Base-by-base conservation (phyloP, 2,797 vertebrate species). In the Anabas testudineus region DNA sequence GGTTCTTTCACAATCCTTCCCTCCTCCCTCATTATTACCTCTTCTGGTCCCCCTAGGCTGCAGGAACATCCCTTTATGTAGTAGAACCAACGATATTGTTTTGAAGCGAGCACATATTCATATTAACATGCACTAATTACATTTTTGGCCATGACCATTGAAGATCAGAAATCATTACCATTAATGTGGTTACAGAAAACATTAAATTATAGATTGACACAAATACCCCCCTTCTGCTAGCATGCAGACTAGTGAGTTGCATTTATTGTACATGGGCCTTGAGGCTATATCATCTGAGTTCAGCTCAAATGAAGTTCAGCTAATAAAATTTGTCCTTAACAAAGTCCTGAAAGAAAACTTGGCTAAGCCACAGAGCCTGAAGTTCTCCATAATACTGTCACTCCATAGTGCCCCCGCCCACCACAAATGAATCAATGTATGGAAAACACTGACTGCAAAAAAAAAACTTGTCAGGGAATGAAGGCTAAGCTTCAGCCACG, bases 21-120 rank as follows among this genome's bases (percentile, higher is more conserved):
- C 70, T 55, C 76, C 77, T 70, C 37, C 69, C 76, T 84, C 77
- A 83, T 85, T 87, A 87, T 82, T 83, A 76, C 76, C 71, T 83
- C 71, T 66, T 66, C 47, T 65, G 30, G 34, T 83, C 49, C 78
- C 81, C 59, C 52, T 8, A 51, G 80, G 73, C 72, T 60, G 34
- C 68, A 58, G 71, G 70, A 80, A 70, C 73, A 70, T 83, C 70
- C 68, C 76, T 83, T 84, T 76, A 71, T 83, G 56, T 53, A 76
- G 47, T 34, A 15, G 18, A 80, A 68, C 52, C 54, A 67, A 34
- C 43, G 56, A 84, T 74, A 81, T 78, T 74, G 41, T 80, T 82
- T 74, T 75, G 34, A 82, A 60, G 55, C 26, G 7, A 5, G n/a
- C 30, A 24, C n/a, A 24, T 69, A 71, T 73, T 79, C 62, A 43